Base-by-base conservation (phyloP, 2,113 vertebrate species). In the Psilopsiagon aymara region DNA sequence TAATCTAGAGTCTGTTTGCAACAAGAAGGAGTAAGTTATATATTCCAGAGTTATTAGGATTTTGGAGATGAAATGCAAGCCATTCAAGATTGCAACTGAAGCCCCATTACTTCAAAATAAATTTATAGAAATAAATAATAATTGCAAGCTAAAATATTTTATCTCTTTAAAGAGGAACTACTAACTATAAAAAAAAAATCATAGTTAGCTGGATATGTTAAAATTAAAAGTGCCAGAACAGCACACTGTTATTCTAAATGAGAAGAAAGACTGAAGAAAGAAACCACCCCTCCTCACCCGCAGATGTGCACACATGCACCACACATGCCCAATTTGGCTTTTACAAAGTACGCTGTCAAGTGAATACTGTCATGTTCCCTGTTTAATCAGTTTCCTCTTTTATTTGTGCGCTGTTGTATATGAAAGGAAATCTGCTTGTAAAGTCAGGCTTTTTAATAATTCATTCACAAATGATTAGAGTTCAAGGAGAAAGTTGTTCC, bases 321-420 rank as follows among this genome's bases (percentile, higher is more conserved):
- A 43, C 95, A 97, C 66, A 83, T 94, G 95, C 93, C 93, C 78
- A 71, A 62, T 94, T 94, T 96, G 91, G 6, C 91, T 94, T 96
- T 66, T 92, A 92, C 90, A 89, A 94, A 89, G 73, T 87, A 46
- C 39, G 78, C 94, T 95, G 90, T 97, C 95, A 92, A 91, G 86
- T 94, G 75, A 88, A 71, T 92, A 77, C 95, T 94, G 92, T 86
- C 94, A 94, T 82, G 93, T 91, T 94, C 84, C 88, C 75, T 63
- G 85, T 96, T 96, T 96, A 95, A 96, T 95, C 94, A 59, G 85
- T 90, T 97, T 94, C 89, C 95, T 95, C 95, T 92, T 95, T 87
- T 94, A 88, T 96, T 96, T 95, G 84, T 80, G 86, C 1, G 2
- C 93, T 86, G 82, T 88, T 91, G 68, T 85, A 73, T 94, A 95